phyloP scores from a whole-genome alignment of 2,113 vertebrate genomes.

The Vombatus ursinus region DNA sequence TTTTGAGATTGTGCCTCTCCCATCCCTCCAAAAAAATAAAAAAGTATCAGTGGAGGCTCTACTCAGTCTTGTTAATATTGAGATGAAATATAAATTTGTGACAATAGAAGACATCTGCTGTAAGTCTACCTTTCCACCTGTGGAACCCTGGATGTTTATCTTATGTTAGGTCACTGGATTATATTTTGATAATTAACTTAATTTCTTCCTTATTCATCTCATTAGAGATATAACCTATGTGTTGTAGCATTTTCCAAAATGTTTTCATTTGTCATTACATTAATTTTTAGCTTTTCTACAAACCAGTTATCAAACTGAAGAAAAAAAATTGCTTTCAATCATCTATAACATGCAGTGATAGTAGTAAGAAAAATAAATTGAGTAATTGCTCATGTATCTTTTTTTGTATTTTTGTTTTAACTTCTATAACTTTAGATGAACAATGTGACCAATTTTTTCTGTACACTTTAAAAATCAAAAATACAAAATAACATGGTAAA shows the following conservation, averaged over 20 bases:
- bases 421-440: background rate
- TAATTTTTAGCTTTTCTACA: background rate
- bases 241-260: background rate
- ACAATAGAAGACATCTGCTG: background rate
- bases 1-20: background rate
- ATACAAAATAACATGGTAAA: background rate
- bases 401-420: background rate
- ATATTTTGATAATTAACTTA: background rate
- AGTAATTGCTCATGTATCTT: background rate
- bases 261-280: constrained; percentile 13
- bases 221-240: constrained; percentile 16
- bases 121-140: background rate
- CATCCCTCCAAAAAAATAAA: background rate
- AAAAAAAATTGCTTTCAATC: background rate
- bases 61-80: background rate
- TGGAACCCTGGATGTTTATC: background rate
- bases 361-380: constrained; percentile 10
- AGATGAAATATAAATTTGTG: constrained; percentile 39
- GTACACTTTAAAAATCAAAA: background rate
- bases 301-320: background rate
- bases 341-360: constrained; percentile 10
- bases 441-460: background rate
- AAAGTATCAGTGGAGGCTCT: too few relatives aligned
- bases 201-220: background rate
- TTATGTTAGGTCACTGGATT: background rate